Evolutionary conservation across 1,140 invertebrate genomes (phyloP).

Genomic region (Philotrypesis tridentata): DNA sequence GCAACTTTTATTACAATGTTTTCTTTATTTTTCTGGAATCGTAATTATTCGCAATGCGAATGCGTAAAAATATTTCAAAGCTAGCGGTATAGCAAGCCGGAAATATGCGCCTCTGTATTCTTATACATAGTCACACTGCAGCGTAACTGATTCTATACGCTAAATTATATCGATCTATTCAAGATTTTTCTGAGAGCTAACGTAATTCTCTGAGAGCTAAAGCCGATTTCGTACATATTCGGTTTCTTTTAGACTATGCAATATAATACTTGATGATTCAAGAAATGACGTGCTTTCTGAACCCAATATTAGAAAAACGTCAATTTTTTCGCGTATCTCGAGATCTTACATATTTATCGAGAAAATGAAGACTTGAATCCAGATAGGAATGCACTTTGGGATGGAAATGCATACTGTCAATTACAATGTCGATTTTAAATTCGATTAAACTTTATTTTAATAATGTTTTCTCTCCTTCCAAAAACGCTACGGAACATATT

Average conservation of each 20-base stretch:
- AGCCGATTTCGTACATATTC: no score
- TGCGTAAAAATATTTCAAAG: background rate
- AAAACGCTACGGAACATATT: no score
- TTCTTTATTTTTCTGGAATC: background rate
- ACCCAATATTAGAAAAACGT: background rate
- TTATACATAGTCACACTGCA: background rate
- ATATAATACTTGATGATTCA: background rate
- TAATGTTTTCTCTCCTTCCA: no score
- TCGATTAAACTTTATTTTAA: no score
- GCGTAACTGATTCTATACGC: background rate
- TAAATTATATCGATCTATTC: constrained; percentile 29
- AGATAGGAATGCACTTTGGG: no score
- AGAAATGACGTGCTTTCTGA: background rate
- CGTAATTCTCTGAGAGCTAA: background rate
- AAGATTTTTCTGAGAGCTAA: constrained; percentile 33
- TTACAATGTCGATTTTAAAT: no score
- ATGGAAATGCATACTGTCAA: no score
- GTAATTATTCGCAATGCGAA: background rate
- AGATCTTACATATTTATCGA: no score
- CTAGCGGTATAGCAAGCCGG: no score
- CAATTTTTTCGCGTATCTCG: background rate
- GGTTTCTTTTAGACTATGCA: background rate
- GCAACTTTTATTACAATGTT: constrained; percentile 7
- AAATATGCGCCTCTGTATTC: background rate
- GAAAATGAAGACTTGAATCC: no score